A percentile compares a stretch with the other conserved stretches of the same genome.
phyloP scores from a whole-genome alignment of 2,888 invertebrate species.

The Drosophila siamana region DNA sequence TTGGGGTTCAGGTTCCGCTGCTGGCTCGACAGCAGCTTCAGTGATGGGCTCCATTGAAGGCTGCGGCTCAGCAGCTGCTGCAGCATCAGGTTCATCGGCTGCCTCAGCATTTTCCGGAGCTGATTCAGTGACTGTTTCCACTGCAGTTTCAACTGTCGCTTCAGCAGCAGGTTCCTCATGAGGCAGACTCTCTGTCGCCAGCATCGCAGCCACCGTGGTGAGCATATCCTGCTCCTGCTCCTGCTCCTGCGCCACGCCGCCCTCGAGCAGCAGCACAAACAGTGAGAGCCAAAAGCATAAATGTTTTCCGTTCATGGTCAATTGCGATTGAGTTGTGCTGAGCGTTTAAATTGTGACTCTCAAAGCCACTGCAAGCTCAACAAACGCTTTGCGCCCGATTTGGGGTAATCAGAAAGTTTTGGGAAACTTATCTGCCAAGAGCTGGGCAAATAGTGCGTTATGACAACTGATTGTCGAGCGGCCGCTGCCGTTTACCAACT shows the following conservation, averaged over 20 bases:
- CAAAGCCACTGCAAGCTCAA: background rate
- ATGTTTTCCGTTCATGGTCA: conserved; percentile 40
- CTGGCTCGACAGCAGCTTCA: background rate
- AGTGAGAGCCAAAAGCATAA: conserved; percentile 38
- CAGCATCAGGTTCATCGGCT: background rate
- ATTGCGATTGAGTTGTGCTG: background rate
- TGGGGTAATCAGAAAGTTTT: conserved; percentile 7
- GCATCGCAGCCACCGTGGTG: background rate
- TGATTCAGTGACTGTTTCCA: background rate
- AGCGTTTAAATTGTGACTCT: background rate
- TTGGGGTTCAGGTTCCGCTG: background rate
- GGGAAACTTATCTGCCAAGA: conserved; percentile 36
- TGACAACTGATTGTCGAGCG: background rate
- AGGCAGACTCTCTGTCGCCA: background rate
- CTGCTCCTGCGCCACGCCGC: conserved; percentile 28
- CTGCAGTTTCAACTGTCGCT: background rate
- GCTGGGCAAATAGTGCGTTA: conserved; percentile 49
- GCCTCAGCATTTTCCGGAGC: background rate
- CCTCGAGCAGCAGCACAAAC: conserved; percentile 34
- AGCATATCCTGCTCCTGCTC: conserved; percentile 12
- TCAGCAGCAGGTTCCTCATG: background rate
- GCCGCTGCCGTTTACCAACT: conserved; percentile 47
- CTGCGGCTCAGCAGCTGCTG: background rate
- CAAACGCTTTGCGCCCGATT: background rate
- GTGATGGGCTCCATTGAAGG: background rate